Evolutionary conservation across 2,888 invertebrate species (phyloP).

Genomic region (Opisthograptis luteolata): DNA sequence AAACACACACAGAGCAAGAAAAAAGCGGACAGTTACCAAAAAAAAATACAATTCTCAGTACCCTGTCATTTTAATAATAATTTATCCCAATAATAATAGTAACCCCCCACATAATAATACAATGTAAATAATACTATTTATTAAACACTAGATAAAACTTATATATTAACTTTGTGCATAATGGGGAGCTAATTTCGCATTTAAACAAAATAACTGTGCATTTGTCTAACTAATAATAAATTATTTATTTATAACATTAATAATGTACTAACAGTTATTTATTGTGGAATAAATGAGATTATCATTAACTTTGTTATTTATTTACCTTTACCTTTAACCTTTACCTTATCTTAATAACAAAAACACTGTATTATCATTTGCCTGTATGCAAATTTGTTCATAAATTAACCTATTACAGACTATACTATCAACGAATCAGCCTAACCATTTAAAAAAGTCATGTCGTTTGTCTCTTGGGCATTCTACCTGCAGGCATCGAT

Average conservation of each 20-base stretch:
- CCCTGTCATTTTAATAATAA: conserved; percentile 37
- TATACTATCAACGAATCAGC: too few relatives aligned
- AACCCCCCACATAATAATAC: conserved; percentile 35
- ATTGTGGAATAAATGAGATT: conserved; percentile 73
- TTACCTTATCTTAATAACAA: not conserved
- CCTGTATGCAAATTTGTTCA: too few relatives aligned
- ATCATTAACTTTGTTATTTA: conserved; percentile 50
- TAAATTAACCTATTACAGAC: too few relatives aligned
- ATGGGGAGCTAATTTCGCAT: conserved; percentile 70
- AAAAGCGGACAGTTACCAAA: too few relatives aligned
- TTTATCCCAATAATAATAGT: conserved; percentile 17
- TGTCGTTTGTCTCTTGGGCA: too few relatives aligned
- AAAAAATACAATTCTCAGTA: conserved; percentile 36
- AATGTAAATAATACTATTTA: conserved; percentile 76
- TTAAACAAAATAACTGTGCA: conserved; percentile 63
- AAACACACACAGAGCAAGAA: not conserved
- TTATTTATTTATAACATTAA: conserved; percentile 59
- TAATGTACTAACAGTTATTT: conserved; percentile 69
- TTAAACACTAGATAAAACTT: conserved; percentile 54
- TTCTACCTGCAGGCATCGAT: too few relatives aligned
- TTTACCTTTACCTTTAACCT: conserved; percentile 4
- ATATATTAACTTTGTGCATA: conserved; percentile 71
- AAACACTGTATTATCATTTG: too few relatives aligned
- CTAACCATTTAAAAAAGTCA: too few relatives aligned
- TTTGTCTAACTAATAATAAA: conserved; percentile 56